Percentiles rank a stretch among this genome's conserved stretches.
Evolutionary conservation across 2,888 invertebrate genomes (phyloP).

Genomic region (Cybosia mesomella): DNA sequence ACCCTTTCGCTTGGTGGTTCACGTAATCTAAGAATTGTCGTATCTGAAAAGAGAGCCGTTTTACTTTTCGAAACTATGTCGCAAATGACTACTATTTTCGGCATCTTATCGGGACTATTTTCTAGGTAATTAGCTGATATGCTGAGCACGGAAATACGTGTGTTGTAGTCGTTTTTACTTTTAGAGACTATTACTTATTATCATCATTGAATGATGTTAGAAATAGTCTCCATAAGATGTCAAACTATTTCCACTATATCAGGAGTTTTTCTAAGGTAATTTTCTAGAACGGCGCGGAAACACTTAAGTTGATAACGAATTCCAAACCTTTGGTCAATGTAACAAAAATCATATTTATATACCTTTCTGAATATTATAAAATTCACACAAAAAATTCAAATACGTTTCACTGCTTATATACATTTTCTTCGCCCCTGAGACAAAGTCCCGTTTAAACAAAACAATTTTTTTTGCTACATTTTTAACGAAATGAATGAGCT

Average conservation of each 20-base stretch:
- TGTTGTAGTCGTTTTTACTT: background rate
- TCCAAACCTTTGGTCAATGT: background rate
- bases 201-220: background rate
- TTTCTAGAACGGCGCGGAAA: background rate
- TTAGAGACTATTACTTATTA: background rate
- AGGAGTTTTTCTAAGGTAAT: background rate
- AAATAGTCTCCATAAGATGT: background rate
- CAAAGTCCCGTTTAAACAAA: too few species aligned
- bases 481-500: too few species aligned
- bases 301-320: background rate
- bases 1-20: slow-evolving; percentile 85
- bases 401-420: too few species aligned
- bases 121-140: background rate
- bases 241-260: background rate
- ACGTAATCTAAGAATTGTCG: slow-evolving; percentile 84
- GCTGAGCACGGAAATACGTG: background rate
- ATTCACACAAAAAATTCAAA: too few species aligned
- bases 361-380: too few species aligned
- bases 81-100: background rate
- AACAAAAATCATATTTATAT: too few species aligned
- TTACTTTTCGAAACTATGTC: background rate
- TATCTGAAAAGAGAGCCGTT: slow-evolving; percentile 47
- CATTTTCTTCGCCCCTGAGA: too few species aligned
- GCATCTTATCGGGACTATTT: slow-evolving; percentile 7
- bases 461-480: too few species aligned